These are phyloP conservation scores for Xanthia icteritia DNA, from an alignment of 2,888 invertebrate genomes.

Conservation along the genomic window DNA sequence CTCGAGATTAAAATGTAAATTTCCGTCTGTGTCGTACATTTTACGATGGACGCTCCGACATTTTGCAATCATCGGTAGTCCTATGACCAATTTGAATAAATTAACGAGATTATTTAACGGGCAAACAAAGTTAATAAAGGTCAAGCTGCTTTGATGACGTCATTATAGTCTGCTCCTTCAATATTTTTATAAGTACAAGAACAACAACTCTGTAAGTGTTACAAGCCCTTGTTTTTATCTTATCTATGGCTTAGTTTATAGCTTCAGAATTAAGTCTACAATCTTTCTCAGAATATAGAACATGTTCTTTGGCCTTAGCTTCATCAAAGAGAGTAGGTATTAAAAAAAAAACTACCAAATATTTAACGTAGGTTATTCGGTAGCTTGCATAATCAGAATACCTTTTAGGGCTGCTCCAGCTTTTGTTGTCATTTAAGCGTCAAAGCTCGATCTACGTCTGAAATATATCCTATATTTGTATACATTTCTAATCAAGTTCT, in stretches of 20 bases:
- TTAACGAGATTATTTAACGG: slow-evolving; percentile 37
- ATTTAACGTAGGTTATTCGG: not conserved
- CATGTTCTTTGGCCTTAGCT: too few species aligned
- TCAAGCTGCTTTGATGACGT: slow-evolving; percentile 31
- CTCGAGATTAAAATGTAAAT: slow-evolving; percentile 57
- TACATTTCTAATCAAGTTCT: too few species aligned
- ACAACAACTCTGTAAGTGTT: not conserved
- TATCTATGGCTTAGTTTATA: not conserved
- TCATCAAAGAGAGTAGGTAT: not conserved
- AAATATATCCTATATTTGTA: too few species aligned
- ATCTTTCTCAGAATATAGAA: not conserved
- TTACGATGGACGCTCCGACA: slow-evolving; percentile 40
- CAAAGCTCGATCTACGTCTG: not conserved
- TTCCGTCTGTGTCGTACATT: slow-evolving; percentile 26
- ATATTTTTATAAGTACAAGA: not conserved
- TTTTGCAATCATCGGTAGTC: slow-evolving; percentile 54
- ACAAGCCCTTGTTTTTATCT: too few species aligned
- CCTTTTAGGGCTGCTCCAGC: not conserved
- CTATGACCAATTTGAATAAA: slow-evolving; percentile 54
- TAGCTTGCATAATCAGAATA: not conserved
- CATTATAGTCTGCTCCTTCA: not conserved
- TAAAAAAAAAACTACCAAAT: not conserved
- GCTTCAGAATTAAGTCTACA: too few species aligned
- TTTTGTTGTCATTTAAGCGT: not conserved
- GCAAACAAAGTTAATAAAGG: slow-evolving; percentile 39